Base-by-base conservation (phyloP, 2,888 invertebrate genomes). In the Ellobium chinense region DNA sequence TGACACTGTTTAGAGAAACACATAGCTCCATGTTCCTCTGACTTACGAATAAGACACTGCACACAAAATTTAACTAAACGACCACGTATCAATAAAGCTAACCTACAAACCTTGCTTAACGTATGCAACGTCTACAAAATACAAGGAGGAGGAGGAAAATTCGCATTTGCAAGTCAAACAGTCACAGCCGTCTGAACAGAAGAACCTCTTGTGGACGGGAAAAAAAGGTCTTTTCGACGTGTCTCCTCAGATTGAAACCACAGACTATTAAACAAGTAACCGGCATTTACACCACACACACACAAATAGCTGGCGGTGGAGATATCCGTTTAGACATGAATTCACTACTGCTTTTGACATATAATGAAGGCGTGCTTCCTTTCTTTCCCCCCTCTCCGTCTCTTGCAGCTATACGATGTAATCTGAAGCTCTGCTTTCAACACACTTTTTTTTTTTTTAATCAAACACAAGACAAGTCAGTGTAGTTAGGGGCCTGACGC, bases 81-180 rank as follows among this genome's bases (percentile, higher is more conserved):
- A n/a, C n/a, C n/a, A n/a, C n/a, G n/a, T n/a, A n/a, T n/a, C n/a
- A n/a, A n/a, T n/a, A n/a, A n/a, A n/a, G n/a, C n/a, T n/a, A n/a
- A n/a, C n/a, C n/a, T n/a, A n/a, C n/a, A n/a, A n/a, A n/a, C n/a
- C n/a, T n/a, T n/a, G n/a, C n/a, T n/a, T n/a, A n/a, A n/a, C n/a
- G n/a, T n/a, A n/a, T n/a, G n/a, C n/a, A n/a, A n/a, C n/a, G n/a
- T n/a, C n/a, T n/a, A n/a, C 18, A 46, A 46, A 18, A 18, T 9
- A 18, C 46, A 18, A 5, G 58, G 24, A 24, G 58, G 5, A 24
- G 58, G n/a, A 58, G n/a, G 36, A 54, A 5, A 34, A 58, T 12
- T 58, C 34, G 34, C 29, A 31, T 69, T 27, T 69, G 69, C 69
- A 69, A 46, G 54, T 69, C 39, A 68, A 68, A 68, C 68, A 68